These are phyloP conservation scores for Aplidium turbinatum DNA, from an alignment of 23 tunicate genomes.

Conservation along the genomic window DNA sequence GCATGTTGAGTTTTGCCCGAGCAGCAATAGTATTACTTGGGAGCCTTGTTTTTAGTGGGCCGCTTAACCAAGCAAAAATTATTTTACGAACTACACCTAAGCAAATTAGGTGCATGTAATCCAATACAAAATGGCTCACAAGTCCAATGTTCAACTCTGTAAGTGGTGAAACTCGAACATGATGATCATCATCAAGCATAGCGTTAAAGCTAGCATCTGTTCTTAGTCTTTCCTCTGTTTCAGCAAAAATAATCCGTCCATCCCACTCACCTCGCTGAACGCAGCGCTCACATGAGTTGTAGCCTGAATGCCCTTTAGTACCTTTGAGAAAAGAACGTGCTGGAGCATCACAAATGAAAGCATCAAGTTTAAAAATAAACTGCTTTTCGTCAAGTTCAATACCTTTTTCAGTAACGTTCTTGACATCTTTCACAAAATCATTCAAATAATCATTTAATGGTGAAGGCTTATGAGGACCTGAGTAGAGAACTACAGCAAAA, in stretches of 20 bases:
- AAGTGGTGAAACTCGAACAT: conserved; percentile 13
- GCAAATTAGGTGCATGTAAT: conserved; percentile 49
- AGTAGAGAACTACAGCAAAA: too few species aligned
- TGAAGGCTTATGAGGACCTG: too few species aligned
- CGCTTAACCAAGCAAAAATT: conserved; percentile 30
- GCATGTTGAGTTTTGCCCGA: too few species aligned
- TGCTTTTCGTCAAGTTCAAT: conserved; percentile 1
- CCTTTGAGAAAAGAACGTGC: conserved; percentile 49
- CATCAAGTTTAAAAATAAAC: background rate
- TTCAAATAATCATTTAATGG: background rate
- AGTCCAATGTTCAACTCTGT: conserved; percentile 28
- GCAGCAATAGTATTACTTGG: background rate
- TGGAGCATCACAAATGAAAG: conserved; percentile 59
- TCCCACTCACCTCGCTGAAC: conserved; percentile 32
- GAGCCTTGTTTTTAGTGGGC: conserved; percentile 28
- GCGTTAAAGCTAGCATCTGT: conserved; percentile 26
- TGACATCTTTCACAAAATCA: conserved; percentile 6
- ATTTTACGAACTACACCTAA: conserved; percentile 37
- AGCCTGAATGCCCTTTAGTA: conserved; percentile 43
- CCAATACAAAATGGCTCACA: conserved; percentile 45
- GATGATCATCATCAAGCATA: conserved; percentile 36
- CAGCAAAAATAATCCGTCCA: conserved; percentile 30
- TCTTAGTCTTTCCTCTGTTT: background rate
- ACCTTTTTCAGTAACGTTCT: conserved; percentile 3
- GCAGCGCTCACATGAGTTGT: conserved; percentile 39